A percentile compares a stretch with the other conserved stretches of the same genome.
These are phyloP conservation scores for Ypsolopha sequella DNA, from an alignment of 2,888 invertebrate genomes.

Conservation along the genomic window DNA sequence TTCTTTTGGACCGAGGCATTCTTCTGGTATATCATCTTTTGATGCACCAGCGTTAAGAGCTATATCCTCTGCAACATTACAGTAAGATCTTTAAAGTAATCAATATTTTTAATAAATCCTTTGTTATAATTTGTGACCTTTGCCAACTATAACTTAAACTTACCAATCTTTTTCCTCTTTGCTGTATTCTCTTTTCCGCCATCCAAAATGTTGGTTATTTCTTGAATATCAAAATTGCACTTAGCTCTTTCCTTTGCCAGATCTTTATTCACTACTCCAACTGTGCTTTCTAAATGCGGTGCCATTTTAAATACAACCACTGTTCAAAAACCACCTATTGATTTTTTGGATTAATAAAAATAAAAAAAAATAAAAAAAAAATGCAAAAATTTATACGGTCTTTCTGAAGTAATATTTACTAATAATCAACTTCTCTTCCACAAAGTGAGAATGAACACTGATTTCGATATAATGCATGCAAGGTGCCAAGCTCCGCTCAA, in stretches of 20 bases:
- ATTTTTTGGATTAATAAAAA: no score
- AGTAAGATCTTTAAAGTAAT: background rate
- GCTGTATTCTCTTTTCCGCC: slow-evolving; percentile 79
- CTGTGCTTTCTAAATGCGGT: slow-evolving; percentile 7
- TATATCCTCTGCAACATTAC: slow-evolving; percentile 37
- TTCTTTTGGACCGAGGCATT: slow-evolving; percentile 83
- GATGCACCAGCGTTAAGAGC: slow-evolving; percentile 68
- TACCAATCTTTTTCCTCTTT: slow-evolving; percentile 68
- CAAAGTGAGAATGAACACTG: no score
- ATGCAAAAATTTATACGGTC: no score
- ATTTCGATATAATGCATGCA: no score
- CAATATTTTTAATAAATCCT: background rate
- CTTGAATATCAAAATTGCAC: slow-evolving; percentile 78
- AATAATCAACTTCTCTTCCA: no score
- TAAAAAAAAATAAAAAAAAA: no score
- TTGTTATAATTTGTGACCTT: background rate
- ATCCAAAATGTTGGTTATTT: slow-evolving; percentile 82
- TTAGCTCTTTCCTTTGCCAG: slow-evolving; percentile 76
- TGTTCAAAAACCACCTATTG: background rate
- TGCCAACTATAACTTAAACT: slow-evolving; percentile 13
- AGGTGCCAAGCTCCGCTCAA: no score
- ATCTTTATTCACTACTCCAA: slow-evolving; percentile 71
- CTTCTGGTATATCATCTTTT: slow-evolving; percentile 73
- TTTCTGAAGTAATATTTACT: no score
- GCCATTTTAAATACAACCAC: background rate